These are phyloP conservation scores for Heliconius eleuchia DNA, from an alignment of 1,140 invertebrate genomes.

Conservation along the genomic window DNA sequence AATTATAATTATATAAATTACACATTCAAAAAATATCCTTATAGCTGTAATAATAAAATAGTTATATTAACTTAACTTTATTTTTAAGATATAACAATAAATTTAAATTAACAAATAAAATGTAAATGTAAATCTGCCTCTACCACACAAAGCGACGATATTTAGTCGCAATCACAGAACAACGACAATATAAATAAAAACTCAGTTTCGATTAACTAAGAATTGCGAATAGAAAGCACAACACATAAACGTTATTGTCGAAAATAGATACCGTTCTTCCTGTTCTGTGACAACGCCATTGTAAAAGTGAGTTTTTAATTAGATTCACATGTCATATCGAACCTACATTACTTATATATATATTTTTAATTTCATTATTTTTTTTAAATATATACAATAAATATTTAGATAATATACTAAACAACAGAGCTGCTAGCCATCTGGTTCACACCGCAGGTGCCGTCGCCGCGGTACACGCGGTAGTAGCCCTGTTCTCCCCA, in stretches of 20 bases:
- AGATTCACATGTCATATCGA: no score
- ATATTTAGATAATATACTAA: constrained; percentile 31
- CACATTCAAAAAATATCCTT: not conserved
- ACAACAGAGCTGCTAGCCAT: constrained; percentile 94
- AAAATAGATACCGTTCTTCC: no score
- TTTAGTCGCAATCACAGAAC: no score
- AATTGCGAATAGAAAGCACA: no score
- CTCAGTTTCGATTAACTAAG: no score
- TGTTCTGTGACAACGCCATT: no score
- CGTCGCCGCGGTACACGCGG: constrained; percentile 95
- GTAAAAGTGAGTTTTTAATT: no score
- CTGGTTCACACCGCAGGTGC: constrained; percentile 95
- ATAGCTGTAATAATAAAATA: not conserved
- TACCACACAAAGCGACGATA: no score
- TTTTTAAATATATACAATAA: not conserved
- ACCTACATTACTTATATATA: not conserved
- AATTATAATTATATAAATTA: not conserved
- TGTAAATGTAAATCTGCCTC: no score
- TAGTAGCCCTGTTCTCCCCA: constrained; percentile 98
- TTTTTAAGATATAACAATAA: not conserved
- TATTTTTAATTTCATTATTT: not conserved
- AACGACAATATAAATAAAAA: no score
- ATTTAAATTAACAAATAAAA: not conserved
- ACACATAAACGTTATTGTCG: no score
- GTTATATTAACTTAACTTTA: not conserved